Evolutionary conservation across 1,140 invertebrate genomes (phyloP).

Genomic region (Drosophila subobscura): DNA sequence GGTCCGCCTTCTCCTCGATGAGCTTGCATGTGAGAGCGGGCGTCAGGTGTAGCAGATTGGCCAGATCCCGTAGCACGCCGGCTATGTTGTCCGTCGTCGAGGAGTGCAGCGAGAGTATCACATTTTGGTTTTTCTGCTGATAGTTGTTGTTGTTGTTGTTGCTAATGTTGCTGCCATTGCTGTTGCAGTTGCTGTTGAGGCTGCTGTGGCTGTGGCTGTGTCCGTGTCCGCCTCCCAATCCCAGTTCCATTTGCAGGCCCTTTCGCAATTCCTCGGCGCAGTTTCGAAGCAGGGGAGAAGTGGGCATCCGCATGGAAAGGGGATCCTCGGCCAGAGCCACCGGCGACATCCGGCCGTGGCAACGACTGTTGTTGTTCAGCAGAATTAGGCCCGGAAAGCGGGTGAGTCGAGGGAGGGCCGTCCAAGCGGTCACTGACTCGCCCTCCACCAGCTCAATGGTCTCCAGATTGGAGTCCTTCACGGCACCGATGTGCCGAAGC

Average conservation of each 20-base stretch:
- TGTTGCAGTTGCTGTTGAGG: conserved; percentile 76
- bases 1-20: conserved; percentile 50
- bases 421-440: conserved; percentile 27
- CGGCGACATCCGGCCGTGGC: conserved; percentile 87
- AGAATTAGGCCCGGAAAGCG: conserved; percentile 70
- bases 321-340: conserved; percentile 85
- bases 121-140: conserved; percentile 86
- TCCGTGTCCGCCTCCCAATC: not conserved
- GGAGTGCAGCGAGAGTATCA: conserved; percentile 96
- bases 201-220: conserved; percentile 83
- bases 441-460: conserved; percentile 61
- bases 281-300: conserved; percentile 52
- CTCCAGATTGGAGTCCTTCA: conserved; percentile 63
- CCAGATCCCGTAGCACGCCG: conserved; percentile 94
- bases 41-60: conserved; percentile 95
- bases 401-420: conserved; percentile 50
- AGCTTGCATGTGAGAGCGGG: conserved; percentile 90
- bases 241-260: conserved; percentile 54
- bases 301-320: conserved; percentile 40
- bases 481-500: conserved; percentile 44
- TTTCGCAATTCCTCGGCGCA: conserved; percentile 66
- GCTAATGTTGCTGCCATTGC: conserved; percentile 84
- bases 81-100: conserved; percentile 96
- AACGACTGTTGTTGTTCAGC: conserved; percentile 62
- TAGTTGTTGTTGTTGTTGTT: conserved; percentile 85